Evolutionary conservation across 2,888 invertebrate genomes (phyloP), one percentile per base, ranked within the genome.

Genomic region (Melinaea marsaeus): DNA sequence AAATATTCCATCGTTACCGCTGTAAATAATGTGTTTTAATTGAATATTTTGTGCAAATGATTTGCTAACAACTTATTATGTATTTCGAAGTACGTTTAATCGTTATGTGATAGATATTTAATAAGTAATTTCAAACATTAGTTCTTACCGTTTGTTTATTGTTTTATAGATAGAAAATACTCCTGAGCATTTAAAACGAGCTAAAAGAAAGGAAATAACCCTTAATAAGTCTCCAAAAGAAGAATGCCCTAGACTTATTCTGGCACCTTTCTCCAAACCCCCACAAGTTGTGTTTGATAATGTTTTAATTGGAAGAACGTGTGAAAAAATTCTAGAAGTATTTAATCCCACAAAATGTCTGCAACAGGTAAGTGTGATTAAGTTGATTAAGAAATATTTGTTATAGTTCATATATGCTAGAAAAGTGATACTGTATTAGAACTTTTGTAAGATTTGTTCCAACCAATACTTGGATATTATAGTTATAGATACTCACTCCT

Each of bases 281-380:
- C 93, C 94, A 3, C 93, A 93, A 84, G 91, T 95, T 22, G 88
- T 92, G n/a, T 95, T 95, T 74, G 93, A 94, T 68, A 91, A 94
- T 87, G 92, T 94, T 62, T 83, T 90, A 5, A 84, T 94, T 62
- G 92, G 93, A 13, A 86, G 91, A 55, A 83, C 88, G 11, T 92
- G 91, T 62, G 89, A 86, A 62, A 90, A 92, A 69, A 81, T 84
- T 58, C 79, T 95, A 64, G 88, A 92, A 71, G 83, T 95, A 13
- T 81, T 86, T 59, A 95, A 95, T 81, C 93, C 94, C 11, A 74
- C 81, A 1, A 86, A 88, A 69, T 79, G 84, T 74, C 66, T 75
- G 2, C 85, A 88, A 77, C 84, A 87, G 85, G 90, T 91, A 78
- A n/a, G 32, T 55, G 58, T 35, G n/a, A 46, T 48, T 48, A 48